These are phyloP conservation scores for Ischnura elegans DNA, from an alignment of 2,888 invertebrate genomes.

Conservation along the genomic window DNA sequence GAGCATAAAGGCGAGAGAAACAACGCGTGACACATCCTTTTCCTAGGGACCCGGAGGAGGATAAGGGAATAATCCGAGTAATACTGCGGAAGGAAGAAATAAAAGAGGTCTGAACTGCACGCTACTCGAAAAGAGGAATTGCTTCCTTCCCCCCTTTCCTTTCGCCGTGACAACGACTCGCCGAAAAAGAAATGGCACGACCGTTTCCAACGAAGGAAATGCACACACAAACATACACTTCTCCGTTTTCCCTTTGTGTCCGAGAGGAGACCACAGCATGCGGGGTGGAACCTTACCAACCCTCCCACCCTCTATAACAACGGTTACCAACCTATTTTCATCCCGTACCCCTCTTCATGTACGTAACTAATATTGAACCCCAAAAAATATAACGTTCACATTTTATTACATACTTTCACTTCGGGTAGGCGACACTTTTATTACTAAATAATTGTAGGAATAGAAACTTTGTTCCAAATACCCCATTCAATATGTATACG, in stretches of 20 bases:
- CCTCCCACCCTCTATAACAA: neutral
- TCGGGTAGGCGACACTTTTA: no score
- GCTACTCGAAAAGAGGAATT: slow-evolving; percentile 42
- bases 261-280: neutral
- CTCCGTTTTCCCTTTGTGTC: neutral
- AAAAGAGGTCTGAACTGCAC: neutral
- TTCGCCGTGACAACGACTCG: slow-evolving; percentile 14
- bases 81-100: slow-evolving; percentile 18
- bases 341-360: neutral
- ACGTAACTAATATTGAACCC: no score
- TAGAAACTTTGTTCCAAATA: no score
- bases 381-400: no score
- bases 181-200: slow-evolving; percentile 19
- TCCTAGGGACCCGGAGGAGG: neutral
- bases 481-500: no score
- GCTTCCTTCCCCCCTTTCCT: slow-evolving; percentile 40
- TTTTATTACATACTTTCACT: no score
- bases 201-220: slow-evolving; percentile 18
- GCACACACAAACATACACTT: slow-evolving; percentile 1
- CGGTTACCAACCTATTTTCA: no score
- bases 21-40: neutral
- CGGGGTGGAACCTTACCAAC: neutral
- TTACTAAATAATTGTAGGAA: no score
- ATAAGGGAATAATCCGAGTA: neutral
- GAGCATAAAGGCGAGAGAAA: slow-evolving; percentile 4